Percentiles rank a stretch among this genome's conserved stretches.
Evolutionary conservation across 2,113 vertebrate genomes (phyloP).

Genomic region (Sylvietta virens): DNA sequence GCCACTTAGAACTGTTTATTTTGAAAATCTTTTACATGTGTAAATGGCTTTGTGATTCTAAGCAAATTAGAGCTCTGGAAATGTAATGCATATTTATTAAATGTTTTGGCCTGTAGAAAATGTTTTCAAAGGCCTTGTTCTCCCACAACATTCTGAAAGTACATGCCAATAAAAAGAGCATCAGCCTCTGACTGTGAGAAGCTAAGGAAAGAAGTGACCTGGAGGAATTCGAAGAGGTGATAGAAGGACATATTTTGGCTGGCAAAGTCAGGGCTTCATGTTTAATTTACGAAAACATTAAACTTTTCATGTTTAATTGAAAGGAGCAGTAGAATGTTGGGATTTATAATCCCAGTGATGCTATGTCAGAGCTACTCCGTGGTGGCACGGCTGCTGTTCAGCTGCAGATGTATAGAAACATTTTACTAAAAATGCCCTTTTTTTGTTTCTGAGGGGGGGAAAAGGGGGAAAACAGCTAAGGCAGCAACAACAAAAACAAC

Average conservation of each 20-base stretch:
- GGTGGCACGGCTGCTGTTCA: not conserved
- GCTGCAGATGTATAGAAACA: slow-evolving; percentile 1
- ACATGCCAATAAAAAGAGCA: not conserved
- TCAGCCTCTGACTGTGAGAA: not conserved
- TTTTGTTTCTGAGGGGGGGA: not conserved
- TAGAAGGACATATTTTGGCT: slow-evolving; percentile 60
- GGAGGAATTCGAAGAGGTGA: slow-evolving; percentile 53
- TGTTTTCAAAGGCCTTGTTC: not conserved
- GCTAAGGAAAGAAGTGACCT: slow-evolving; percentile 35
- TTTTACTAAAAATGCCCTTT: slow-evolving; percentile 2
- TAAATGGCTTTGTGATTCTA: not conserved
- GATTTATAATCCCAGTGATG: slow-evolving; percentile 68
- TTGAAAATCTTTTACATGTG: not conserved
- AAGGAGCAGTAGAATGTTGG: slow-evolving; percentile 65
- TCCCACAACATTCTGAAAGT: not conserved
- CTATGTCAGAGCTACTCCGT: slow-evolving; percentile 30
- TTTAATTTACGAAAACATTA: slow-evolving; percentile 72
- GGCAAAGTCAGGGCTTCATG: slow-evolving; percentile 67
- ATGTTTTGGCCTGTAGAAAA: not conserved
- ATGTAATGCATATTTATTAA: not conserved
- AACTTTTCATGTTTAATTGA: slow-evolving; percentile 79
- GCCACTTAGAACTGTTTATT: not conserved
- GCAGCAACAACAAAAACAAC: slow-evolving; percentile 62
- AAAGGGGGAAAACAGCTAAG: slow-evolving; percentile 52
- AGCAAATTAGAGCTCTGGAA: not conserved